A percentile compares a stretch with the other conserved stretches of the same genome.
phyloP scores from a whole-genome alignment of 2,888 invertebrate genomes.

The Drosophila bunnanda region DNA sequence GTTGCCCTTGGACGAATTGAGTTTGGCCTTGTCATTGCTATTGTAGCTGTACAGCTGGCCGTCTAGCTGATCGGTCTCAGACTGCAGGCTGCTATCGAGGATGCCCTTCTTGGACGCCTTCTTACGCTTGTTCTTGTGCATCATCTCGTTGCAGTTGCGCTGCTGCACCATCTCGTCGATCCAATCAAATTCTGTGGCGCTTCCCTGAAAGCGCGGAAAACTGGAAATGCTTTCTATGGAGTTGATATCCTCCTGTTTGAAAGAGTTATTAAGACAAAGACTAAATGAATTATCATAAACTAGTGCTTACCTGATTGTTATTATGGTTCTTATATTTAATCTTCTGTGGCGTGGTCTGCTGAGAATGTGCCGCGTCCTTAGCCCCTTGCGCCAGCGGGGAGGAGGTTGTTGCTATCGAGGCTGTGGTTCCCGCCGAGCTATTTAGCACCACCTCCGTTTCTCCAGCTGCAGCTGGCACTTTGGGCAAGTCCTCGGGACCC shows the following conservation, averaged over 20 bases:
- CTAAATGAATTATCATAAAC: background rate
- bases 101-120: conserved; percentile 71
- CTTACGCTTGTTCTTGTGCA: conserved; percentile 75
- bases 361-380: conserved; percentile 28
- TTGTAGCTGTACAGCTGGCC: conserved; percentile 58
- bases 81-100: conserved; percentile 34
- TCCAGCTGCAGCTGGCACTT: conserved; percentile 52
- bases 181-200: conserved; percentile 70
- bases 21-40: conserved; percentile 48
- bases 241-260: conserved; percentile 80
- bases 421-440: conserved; percentile 73
- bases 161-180: conserved; percentile 68
- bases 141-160: conserved; percentile 64
- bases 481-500: conserved; percentile 64
- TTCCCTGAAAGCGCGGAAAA: conserved; percentile 48
- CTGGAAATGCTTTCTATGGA: conserved; percentile 82
- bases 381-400: conserved; percentile 58
- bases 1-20: conserved; percentile 13
- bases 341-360: conserved; percentile 59
- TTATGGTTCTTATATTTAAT: conserved; percentile 70
- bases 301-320: conserved; percentile 69
- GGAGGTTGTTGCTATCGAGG: conserved; percentile 69
- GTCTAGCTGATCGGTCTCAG: conserved; percentile 73
- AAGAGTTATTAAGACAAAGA: background rate
- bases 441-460: conserved; percentile 66